Percentiles rank a stretch among this genome's conserved stretches.
phyloP scores from a whole-genome alignment of 2,797 vertebrate genomes.

The Poeciliopsis gracilis region DNA sequence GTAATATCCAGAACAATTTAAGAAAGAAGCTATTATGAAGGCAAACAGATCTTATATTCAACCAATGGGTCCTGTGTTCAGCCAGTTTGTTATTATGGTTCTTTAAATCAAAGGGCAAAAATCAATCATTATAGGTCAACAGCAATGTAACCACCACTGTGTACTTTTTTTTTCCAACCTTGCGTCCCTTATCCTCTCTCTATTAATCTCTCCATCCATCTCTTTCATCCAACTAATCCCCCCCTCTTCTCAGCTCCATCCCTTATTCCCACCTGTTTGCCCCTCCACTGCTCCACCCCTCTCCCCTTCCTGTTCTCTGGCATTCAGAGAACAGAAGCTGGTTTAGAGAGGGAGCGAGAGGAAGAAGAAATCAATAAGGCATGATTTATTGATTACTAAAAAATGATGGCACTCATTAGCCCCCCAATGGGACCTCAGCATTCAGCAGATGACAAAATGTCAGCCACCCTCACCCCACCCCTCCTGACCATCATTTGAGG shows the following conservation, averaged over 20 bases:
- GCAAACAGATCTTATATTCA: neutral
- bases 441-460: constrained; percentile 87
- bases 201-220: neutral
- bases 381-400: constrained; percentile 88
- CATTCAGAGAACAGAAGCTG: constrained; percentile 83
- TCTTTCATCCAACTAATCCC: constrained; percentile 10
- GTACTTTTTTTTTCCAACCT: constrained; percentile 7
- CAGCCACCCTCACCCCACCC: constrained; percentile 60
- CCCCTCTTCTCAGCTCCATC: constrained; percentile 4
- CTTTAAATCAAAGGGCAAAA: constrained; percentile 22
- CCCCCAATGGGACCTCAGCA: constrained; percentile 81
- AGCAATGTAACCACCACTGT: neutral
- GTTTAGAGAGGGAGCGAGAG: constrained; percentile 70
- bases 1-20: neutral
- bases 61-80: neutral
- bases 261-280: constrained; percentile 3
- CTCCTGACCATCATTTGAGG: constrained; percentile 30
- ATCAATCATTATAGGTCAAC: constrained; percentile 15
- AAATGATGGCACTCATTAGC: constrained; percentile 85
- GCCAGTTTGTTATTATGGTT: neutral
- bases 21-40: neutral
- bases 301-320: constrained; percentile 54
- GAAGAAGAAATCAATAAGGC: constrained; percentile 82
- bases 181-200: constrained; percentile 22
- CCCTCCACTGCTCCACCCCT: neutral